A percentile compares a stretch with the other conserved stretches of the same genome.
Evolutionary conservation across 2,113 vertebrate species (phyloP).

Genomic region (Noctilio leporinus): DNA sequence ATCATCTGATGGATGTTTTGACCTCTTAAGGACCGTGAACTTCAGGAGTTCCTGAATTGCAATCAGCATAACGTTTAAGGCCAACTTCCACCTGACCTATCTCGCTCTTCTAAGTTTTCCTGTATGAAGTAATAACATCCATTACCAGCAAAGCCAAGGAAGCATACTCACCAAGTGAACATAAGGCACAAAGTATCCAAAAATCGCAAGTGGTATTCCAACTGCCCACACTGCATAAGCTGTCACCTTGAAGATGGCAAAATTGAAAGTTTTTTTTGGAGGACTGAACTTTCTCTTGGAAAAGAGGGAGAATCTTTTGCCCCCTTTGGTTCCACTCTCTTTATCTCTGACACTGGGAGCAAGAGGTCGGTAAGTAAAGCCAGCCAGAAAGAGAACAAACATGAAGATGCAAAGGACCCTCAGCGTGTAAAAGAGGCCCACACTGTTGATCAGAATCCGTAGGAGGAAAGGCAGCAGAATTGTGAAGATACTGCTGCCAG

Average conservation of each 20-base stretch:
- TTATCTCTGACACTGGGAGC: constrained; percentile 68
- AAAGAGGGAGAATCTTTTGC: constrained; percentile 67
- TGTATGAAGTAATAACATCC: background rate
- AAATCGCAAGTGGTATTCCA: constrained; percentile 93
- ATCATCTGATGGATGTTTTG: background rate
- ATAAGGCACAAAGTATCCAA: constrained; percentile 98
- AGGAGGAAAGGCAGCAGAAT: constrained; percentile 88
- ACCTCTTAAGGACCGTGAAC: background rate
- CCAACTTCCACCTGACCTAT: background rate
- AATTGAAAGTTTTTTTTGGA: constrained; percentile 84
- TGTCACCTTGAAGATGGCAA: constrained; percentile 90
- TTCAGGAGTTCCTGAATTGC: background rate
- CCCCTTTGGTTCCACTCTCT: constrained; percentile 69
- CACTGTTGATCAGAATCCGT: constrained; percentile 69
- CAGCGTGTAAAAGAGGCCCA: constrained; percentile 84
- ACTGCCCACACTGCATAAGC: constrained; percentile 95
- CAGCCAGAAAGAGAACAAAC: constrained; percentile 90
- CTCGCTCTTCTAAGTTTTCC: background rate
- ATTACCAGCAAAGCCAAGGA: background rate
- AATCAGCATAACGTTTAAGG: background rate
- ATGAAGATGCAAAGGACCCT: constrained; percentile 87
- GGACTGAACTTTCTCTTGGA: constrained; percentile 62
- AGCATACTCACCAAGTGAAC: constrained; percentile 92
- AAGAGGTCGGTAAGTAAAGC: constrained; percentile 91
- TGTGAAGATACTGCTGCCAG: constrained; percentile 95